These are phyloP conservation scores for Gambusia affinis DNA, from an alignment of 2,113 vertebrate species.

Conservation along the genomic window DNA sequence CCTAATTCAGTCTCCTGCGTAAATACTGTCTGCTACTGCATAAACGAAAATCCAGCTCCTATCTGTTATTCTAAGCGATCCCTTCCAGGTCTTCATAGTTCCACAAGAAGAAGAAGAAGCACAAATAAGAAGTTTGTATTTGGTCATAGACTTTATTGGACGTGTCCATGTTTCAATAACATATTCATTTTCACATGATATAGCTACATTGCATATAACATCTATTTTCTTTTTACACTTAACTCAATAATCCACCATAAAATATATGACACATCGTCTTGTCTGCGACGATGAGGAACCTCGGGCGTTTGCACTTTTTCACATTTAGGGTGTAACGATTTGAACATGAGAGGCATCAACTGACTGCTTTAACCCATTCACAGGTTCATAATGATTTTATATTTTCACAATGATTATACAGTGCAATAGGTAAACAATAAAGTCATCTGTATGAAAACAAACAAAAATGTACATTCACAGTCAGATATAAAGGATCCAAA, in stretches of 20 bases:
- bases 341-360: slow-evolving; percentile 72
- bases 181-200: slow-evolving; percentile 77
- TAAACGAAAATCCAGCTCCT: too few species aligned
- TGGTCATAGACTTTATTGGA: slow-evolving; percentile 80
- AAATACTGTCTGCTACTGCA: not conserved
- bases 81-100: too few species aligned
- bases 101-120: not conserved
- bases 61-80: too few species aligned
- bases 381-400: slow-evolving; percentile 55
- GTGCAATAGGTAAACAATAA: slow-evolving; percentile 62
- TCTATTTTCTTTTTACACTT: slow-evolving; percentile 69
- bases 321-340: slow-evolving; percentile 62
- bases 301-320: slow-evolving; percentile 54
- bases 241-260: slow-evolving; percentile 75
- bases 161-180: slow-evolving; percentile 77
- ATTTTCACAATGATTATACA: slow-evolving; percentile 65
- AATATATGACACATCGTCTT: slow-evolving; percentile 63
- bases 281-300: slow-evolving; percentile 44
- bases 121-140: slow-evolving; percentile 16
- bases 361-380: slow-evolving; percentile 64
- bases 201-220: slow-evolving; percentile 83
- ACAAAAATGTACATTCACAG: slow-evolving; percentile 70
- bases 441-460: slow-evolving; percentile 40
- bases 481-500: slow-evolving; percentile 64
- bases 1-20: too few species aligned